Evolutionary conservation across 2,888 invertebrate genomes (phyloP).

Genomic region (Trichogramma dendrolimi): DNA sequence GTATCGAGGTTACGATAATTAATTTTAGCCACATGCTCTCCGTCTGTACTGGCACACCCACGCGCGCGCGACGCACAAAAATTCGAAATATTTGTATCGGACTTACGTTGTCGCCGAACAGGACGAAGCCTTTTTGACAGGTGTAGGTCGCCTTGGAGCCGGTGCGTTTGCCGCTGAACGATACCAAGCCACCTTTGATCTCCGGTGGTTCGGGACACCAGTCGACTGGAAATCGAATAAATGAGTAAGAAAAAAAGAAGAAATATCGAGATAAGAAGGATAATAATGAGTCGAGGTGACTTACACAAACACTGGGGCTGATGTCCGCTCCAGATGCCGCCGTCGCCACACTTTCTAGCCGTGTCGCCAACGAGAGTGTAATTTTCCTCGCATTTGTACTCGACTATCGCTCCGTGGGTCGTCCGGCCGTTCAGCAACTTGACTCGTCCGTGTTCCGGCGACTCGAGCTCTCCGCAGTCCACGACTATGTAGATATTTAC

Average conservation of each 20-base stretch:
- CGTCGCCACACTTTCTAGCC: constrained; percentile 68
- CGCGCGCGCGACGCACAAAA: too few species aligned
- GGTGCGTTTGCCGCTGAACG: constrained; percentile 68
- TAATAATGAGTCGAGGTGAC: constrained; percentile 28
- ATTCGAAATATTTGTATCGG: not conserved
- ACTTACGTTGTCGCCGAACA: constrained; percentile 76
- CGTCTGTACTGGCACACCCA: too few species aligned
- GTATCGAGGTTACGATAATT: too few species aligned
- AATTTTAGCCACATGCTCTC: too few species aligned
- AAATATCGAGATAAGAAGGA: not conserved
- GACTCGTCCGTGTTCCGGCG: constrained; percentile 71
- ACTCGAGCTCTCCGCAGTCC: constrained; percentile 69
- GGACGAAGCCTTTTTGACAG: constrained; percentile 78
- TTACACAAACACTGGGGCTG: constrained; percentile 73
- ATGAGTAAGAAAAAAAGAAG: constrained; percentile 2
- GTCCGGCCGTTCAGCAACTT: constrained; percentile 66
- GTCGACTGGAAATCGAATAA: constrained; percentile 55
- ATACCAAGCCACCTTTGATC: constrained; percentile 71
- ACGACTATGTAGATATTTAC: constrained; percentile 60
- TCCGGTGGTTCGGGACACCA: constrained; percentile 83
- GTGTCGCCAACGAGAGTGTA: constrained; percentile 77
- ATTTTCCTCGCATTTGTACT: constrained; percentile 78
- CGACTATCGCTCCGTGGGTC: constrained; percentile 72
- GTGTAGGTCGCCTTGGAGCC: constrained; percentile 77
- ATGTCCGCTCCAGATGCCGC: constrained; percentile 73